Base-by-base conservation (phyloP, 2,113 vertebrate species). In the Perca flavescens region DNA sequence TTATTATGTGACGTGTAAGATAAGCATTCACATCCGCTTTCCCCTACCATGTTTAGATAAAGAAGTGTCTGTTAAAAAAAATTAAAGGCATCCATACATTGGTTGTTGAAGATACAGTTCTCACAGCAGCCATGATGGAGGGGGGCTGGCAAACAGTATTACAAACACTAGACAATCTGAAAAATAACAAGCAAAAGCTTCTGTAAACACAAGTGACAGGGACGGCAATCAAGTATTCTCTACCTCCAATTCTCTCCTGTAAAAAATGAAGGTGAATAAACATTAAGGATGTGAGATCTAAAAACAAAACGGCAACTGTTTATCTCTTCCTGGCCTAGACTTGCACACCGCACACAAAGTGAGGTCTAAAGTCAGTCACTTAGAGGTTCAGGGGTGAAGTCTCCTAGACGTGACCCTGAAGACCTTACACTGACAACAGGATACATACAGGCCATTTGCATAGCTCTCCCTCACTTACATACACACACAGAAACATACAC, bases 121-220 rank as follows among this genome's bases (percentile, higher is more conserved):
- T 87, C 73, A 86, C 85, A 89, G 90, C 77, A 80, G 57, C 80
- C 31, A 53, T 73, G 53, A 65, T 61, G 84, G 72, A 67, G 63
- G 43, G 80, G 69, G 85, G 80, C 79, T 70, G 58, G 66, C 34
- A 62, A 62, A 75, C 66, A 16, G 82, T 71, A 68, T 64, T 68
- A 87, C 78, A 79, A 89, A 86, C 69, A 74, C 63, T 36, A 75
- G 10, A 88, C 85, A 76, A 83, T 83, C 82, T 66, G 77, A 73
- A 82, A 86, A 88, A 83, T 60, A 89, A 77, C 68, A 84, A 87
- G 79, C 68, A 80, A 86, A 86, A 74, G 83, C 87, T 88, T 87
- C 84, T 89, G 92, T 92, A 94, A 93, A 92, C 92, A 88, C 86
- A 80, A 90, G 65, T 87, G 84, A 91, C 82, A 86, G 77, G 79